Evolutionary conservation across 2,888 invertebrate genomes (phyloP).

Genomic region (Apamea epomidion): DNA sequence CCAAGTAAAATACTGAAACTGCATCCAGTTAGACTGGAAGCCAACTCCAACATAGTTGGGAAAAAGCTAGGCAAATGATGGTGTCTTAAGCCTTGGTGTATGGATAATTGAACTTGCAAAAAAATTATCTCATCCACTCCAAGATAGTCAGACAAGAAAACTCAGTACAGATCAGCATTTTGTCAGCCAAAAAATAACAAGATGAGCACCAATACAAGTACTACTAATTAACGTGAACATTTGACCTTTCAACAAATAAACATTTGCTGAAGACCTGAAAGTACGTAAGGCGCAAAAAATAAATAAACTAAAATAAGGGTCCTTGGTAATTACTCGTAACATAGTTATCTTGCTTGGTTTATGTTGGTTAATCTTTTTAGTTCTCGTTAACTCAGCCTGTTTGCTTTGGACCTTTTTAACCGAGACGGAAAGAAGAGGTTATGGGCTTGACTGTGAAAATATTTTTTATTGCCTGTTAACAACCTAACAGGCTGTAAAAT

Average conservation of each 20-base stretch:
- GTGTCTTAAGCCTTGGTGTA: background rate
- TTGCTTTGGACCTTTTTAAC: constrained; percentile 33
- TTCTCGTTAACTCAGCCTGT: constrained; percentile 39
- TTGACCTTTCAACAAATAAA: constrained; percentile 31
- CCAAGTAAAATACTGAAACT: no score
- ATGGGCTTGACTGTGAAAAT: background rate
- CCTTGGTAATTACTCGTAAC: constrained; percentile 51
- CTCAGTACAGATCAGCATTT: background rate
- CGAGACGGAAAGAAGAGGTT: background rate
- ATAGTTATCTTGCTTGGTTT: constrained; percentile 47
- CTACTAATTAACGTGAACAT: constrained; percentile 32
- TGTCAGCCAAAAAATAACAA: background rate
- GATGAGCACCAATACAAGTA: constrained; percentile 7
- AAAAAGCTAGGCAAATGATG: no score
- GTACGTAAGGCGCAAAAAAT: constrained; percentile 43
- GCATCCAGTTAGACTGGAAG: no score
- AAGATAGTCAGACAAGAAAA: background rate
- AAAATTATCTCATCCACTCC: background rate
- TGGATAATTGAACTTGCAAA: background rate
- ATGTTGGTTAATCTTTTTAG: constrained; percentile 55
- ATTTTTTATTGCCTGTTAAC: background rate
- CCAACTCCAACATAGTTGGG: no score
- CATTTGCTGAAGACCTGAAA: constrained; percentile 33
- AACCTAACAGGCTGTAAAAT: background rate
- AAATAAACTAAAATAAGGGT: constrained; percentile 42